Base-by-base conservation (phyloP, 1,140 invertebrate species). In the Drosophila dunni region DNA sequence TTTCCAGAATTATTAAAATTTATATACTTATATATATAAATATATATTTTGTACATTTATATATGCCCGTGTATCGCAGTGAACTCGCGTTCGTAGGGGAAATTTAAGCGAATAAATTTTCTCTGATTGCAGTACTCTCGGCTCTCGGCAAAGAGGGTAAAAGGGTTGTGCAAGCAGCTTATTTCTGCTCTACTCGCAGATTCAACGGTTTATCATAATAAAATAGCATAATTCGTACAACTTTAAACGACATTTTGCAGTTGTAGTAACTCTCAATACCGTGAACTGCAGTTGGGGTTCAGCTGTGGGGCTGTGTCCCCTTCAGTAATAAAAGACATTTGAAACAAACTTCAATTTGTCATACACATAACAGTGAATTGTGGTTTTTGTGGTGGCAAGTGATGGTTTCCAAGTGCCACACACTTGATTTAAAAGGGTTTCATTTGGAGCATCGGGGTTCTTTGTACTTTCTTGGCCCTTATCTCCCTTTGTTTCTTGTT, bases 1-100 rank as follows among this genome's bases (percentile, higher is more conserved):
- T 53, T 29, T 5, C 36, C 17, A 51, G 20, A 29, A n/a, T 33
- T 63, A 42, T 63, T 63, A 42, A 63, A 51, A 50, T 63, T 51
- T 53, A 42, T 63, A 62, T 48, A 36, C 33, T n/a, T 38, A 44
- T 57, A 29, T 24, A 6, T 56, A 20, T 57, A 8, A 40, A 17
- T 15, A 36, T 36, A 9, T 36, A 34, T 33, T 6, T 38, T 36
- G 1, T 24, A n/a, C 17, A 48, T 48, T 6, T 38, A 38, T 54
- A 54, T 54, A 13, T 45, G 45, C 13, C 15, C 44, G 45, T 10
- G 7, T 3, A 42, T 46, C 17, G 45, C 7, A 42, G 3, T 13
- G n/a, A 42, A 42, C 40, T 42, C 13, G 4, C 3, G 40, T 38
- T 29, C 24, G 36, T 3, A 9, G 36, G 36, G 46, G 7, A 53